A percentile compares a stretch with the other conserved stretches of the same genome.
These are phyloP conservation scores for Pachyseris speciosa DNA, from an alignment of 64 coral and sea anemone genomes.

Conservation along the genomic window DNA sequence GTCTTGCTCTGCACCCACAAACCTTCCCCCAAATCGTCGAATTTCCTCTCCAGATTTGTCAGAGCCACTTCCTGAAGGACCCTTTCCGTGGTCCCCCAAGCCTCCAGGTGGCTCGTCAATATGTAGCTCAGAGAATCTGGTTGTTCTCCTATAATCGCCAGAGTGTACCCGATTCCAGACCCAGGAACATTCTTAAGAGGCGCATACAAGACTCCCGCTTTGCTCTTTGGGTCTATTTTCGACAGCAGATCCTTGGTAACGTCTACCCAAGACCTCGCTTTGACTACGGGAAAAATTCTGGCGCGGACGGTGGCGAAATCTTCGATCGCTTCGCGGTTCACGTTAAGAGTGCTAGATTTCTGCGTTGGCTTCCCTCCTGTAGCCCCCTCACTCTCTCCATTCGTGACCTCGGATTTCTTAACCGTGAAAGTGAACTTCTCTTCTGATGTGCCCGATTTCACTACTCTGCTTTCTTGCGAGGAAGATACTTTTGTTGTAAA, in stretches of 20 bases:
- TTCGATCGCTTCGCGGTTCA: conserved; percentile 68
- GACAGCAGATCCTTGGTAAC: conserved; percentile 71
- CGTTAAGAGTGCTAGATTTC: conserved; percentile 74
- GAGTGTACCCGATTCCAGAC: conserved; percentile 68
- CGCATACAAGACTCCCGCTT: conserved; percentile 70
- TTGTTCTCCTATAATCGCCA: conserved; percentile 66
- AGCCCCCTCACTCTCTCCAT: conserved; percentile 9
- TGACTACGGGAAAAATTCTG: conserved; percentile 78
- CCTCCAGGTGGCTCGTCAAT: conserved; percentile 73
- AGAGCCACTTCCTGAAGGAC: conserved; percentile 72
- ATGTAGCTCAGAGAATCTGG: conserved; percentile 66
- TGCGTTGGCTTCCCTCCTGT: conserved; percentile 4
- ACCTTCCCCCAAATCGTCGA: conserved; percentile 39
- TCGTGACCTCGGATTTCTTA: conserved; percentile 15
- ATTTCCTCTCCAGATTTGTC: conserved; percentile 66
- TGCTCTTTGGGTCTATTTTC: conserved; percentile 59
- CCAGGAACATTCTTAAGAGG: conserved; percentile 68
- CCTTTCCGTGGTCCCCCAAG: conserved; percentile 75
- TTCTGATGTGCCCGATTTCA: background rate
- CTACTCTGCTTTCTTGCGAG: background rate
- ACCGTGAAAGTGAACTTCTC: conserved; percentile 11
- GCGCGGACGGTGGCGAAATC: conserved; percentile 72
- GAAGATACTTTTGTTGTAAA: conserved; percentile 8
- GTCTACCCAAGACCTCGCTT: conserved; percentile 75
- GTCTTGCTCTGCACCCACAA: conserved; percentile 78